Base-by-base conservation (phyloP, 1,140 invertebrate genomes). In the Sinella curviseta region DNA sequence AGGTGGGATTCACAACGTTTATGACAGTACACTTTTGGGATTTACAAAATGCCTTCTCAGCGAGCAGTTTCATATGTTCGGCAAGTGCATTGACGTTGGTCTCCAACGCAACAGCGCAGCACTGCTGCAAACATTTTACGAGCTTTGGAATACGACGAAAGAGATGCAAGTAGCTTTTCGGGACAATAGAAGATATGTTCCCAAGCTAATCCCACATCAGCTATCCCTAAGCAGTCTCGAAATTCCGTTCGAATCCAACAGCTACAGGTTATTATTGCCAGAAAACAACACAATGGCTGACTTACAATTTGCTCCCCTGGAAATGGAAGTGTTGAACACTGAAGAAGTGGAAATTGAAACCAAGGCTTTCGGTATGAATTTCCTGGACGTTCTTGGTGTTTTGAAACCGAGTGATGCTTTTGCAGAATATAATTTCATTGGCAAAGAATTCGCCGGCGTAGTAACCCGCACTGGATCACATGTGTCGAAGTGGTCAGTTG, bases 401-500 rank as follows among this genome's bases (percentile, higher is more conserved):
- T 12, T 75, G 33, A 75, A 75, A 24, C 74, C 74, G 12, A 8
- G 33, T 8, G 74, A 36, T 4, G 20, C 35, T 2, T 75, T 75
- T 48, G 2, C 24, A 24, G 33, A 75, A 14, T 36, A 26, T 2
- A 36, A 75, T 30, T 2, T n/a, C 2, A 35, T 75, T 4, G 74
- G 74, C 14, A 26, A 26, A 2, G 74, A 75, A 31, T 75, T 75
- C 26, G 34, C 74, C 2, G 74, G 74, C 4, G 28, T 54, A 2
- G 28, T 75, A 1, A 54, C 12, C 3, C 24, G 16, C 12, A 26
- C 39, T 48, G 74, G 74, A 2, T 8, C 8, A 12, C 2, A 26
- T 39, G 74, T 75, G 1, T 39, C 74, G 16, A 75, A 54, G 24
- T 75, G 74, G 74, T 12, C 8, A 39, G 36, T 75, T 39, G 74